Base-by-base conservation (phyloP, 2,888 invertebrate genomes). In the Brassicogethes aeneus region DNA sequence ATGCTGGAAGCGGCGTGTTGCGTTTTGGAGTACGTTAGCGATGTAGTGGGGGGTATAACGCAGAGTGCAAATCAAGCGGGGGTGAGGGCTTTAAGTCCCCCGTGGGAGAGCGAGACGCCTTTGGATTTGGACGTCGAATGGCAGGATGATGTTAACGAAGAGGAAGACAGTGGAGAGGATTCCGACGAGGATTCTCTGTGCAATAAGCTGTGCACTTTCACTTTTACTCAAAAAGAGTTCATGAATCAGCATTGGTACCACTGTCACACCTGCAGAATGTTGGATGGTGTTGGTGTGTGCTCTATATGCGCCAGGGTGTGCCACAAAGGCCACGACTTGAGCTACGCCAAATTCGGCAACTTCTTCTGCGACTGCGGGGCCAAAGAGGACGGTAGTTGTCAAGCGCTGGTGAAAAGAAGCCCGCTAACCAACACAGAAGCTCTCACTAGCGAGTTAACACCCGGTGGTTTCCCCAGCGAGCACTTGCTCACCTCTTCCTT, bases 281-380 rank as follows among this genome's bases (percentile, higher is more conserved):
- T 95, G 42, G 96, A 97, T 65, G 91, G 95, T 3, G 94, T 95
- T 1, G 99, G 99, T 0, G 96, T 97, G 16, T 99, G 99, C 66
- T 91, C 94, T 0, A 87, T 96, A 12, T 99, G 99, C 70, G 97
- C 96, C 0, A 77, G 92, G 40, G 97, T 97, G 5, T 97, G 97
- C 61, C 97, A 97, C 66, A 82, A 89, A 51, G 92, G 90, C 1
- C 97, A 97, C 63, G 97, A 97, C 65, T 84, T 96, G 1, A 86
- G 94, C 3, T 97, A 96, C 63, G 93, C 96, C 38, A 99, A 99
- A 67, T 94, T 89, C 64, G 97, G 97, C 1, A 95, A 95, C 61
- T 99, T 99, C 75, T 99, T 99, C 74, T 99, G 99, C 62, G 97
- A 97, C 67, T 99, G 99, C 64, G 97, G 97, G 2, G 95, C 95